phyloP scores from a whole-genome alignment of 1,140 invertebrate species.

The Mercenaria mercenaria region DNA sequence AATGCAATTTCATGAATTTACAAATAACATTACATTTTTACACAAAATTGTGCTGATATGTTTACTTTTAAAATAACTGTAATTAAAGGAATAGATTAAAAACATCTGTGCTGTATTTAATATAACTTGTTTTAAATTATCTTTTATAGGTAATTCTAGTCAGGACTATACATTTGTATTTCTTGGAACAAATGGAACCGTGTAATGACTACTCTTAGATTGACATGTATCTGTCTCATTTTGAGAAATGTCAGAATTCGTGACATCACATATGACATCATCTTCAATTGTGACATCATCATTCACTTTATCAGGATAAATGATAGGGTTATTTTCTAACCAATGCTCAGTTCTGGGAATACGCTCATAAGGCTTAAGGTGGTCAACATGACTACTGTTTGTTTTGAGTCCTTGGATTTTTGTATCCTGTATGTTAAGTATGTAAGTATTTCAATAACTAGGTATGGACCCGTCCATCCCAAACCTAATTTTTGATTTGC shows the following conservation, averaged over 20 bases:
- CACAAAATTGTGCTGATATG: too few relatives aligned
- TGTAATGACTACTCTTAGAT: too few relatives aligned
- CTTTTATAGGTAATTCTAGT: too few relatives aligned
- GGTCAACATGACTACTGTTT: slow-evolving; percentile 71
- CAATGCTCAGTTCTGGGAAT: neutral
- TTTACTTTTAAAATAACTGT: neutral
- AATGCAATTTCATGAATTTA: neutral
- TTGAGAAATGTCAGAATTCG: too few relatives aligned
- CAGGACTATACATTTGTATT: neutral
- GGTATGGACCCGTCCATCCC: slow-evolving; percentile 47
- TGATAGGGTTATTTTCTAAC: neutral
- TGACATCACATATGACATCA: neutral
- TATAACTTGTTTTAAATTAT: too few relatives aligned
- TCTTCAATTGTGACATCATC: neutral
- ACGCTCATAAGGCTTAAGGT: slow-evolving; percentile 63
- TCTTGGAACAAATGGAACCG: neutral
- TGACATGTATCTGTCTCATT: too few relatives aligned
- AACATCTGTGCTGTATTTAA: neutral
- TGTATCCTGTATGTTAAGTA: slow-evolving; percentile 43
- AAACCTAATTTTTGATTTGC: slow-evolving; percentile 47
- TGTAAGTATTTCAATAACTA: slow-evolving; percentile 24
- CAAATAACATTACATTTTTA: neutral
- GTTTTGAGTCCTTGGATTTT: neutral
- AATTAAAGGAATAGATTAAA: neutral
- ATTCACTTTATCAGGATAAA: neutral